A percentile compares a stretch with the other conserved stretches of the same genome.
phyloP scores from a whole-genome alignment of 2,888 invertebrate species.

The Bombylius discolor region DNA sequence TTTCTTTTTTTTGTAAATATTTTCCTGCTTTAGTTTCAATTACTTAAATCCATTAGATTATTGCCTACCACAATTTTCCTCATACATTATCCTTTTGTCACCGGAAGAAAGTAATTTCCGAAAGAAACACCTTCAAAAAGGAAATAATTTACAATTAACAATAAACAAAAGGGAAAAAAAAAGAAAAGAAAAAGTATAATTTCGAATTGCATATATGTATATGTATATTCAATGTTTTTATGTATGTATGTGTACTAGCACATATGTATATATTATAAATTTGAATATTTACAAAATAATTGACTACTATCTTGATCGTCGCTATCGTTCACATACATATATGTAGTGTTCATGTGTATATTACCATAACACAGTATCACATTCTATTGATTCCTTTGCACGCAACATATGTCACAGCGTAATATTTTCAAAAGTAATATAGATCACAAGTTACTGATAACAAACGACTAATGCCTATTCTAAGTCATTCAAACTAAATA shows the following conservation, averaged over 20 bases:
- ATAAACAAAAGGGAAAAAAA: no score
- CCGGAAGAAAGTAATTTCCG: slow-evolving; percentile 22
- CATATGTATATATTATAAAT: no score
- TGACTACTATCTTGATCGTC: no score
- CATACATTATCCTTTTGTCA: slow-evolving; percentile 5
- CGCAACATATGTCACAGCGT: slow-evolving; percentile 10
- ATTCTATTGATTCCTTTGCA: neutral
- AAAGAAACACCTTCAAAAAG: slow-evolving; percentile 14
- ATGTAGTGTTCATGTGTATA: neutral
- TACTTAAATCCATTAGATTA: no score
- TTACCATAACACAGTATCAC: neutral
- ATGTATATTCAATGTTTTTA: no score
- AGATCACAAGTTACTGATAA: slow-evolving; percentile 12
- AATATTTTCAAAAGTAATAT: slow-evolving; percentile 10
- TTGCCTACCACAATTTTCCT: no score
- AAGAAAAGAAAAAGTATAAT: slow-evolving; percentile 3
- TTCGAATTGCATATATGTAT: no score
- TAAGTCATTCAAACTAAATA: neutral
- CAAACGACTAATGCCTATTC: neutral
- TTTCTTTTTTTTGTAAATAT: no score
- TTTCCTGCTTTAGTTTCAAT: no score
- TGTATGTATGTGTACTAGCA: no score
- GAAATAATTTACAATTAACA: slow-evolving; percentile 5
- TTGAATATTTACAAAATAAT: no score
- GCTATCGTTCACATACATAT: neutral